These are phyloP conservation scores for Heptranchias perlo DNA, from an alignment of 2,113 vertebrate genomes.

Conservation along the genomic window DNA sequence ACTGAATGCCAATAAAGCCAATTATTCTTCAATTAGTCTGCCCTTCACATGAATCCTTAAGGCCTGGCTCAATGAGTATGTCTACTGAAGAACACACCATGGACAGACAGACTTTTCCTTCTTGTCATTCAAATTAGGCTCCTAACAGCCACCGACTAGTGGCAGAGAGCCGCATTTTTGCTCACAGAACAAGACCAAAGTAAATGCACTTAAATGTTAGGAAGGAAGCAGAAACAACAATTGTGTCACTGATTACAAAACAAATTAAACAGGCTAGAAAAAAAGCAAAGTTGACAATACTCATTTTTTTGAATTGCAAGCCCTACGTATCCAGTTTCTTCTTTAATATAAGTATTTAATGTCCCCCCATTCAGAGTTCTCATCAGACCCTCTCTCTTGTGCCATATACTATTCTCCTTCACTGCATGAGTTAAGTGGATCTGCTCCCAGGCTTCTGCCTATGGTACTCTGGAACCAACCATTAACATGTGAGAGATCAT, in stretches of 20 bases:
- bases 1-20: constrained; percentile 15
- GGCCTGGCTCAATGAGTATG: background rate
- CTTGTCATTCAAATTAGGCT: background rate
- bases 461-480: background rate
- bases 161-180: background rate
- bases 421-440: background rate
- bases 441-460: background rate
- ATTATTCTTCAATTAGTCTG: constrained; percentile 32
- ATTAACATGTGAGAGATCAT: background rate
- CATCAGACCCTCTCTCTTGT: background rate
- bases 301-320: background rate
- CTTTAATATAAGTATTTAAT: background rate
- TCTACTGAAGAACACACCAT: background rate
- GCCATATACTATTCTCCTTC: background rate
- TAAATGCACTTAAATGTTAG: background rate
- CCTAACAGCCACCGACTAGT: background rate
- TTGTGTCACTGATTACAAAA: background rate
- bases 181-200: background rate
- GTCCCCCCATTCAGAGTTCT: background rate
- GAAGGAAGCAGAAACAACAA: background rate
- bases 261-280: background rate
- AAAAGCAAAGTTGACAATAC: background rate
- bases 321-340: background rate
- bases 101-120: background rate
- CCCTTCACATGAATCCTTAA: constrained; percentile 13